phyloP scores from a whole-genome alignment of 2,797 vertebrate species.

The Argentina silus region DNA sequence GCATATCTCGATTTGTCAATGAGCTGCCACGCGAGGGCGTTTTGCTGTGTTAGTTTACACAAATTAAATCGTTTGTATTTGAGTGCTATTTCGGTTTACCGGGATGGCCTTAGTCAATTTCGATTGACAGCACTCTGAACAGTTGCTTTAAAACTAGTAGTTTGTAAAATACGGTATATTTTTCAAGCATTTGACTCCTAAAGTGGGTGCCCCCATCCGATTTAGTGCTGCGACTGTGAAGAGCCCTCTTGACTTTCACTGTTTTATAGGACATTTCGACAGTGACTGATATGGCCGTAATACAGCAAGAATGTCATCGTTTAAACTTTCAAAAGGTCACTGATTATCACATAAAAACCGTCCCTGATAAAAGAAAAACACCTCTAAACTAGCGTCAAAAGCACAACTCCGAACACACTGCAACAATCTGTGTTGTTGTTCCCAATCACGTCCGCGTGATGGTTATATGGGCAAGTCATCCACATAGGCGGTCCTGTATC shows the following conservation, averaged over 20 bases:
- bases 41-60: constrained; percentile 80
- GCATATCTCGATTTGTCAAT: constrained; percentile 19
- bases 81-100: neutral
- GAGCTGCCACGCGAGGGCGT: constrained; percentile 79
- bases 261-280: neutral
- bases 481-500: neutral
- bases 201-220: constrained; percentile 68
- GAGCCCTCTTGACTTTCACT: constrained; percentile 52
- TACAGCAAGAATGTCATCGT: neutral
- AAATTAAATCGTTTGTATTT: constrained; percentile 64
- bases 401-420: constrained; percentile 73
- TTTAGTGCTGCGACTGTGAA: constrained; percentile 36
- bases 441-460: constrained; percentile 83
- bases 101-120: neutral
- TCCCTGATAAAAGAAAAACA: constrained; percentile 27
- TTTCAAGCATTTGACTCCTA: constrained; percentile 21
- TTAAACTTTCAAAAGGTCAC: neutral
- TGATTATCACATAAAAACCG: neutral
- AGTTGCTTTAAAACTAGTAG: neutral
- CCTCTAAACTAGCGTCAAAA: constrained; percentile 65
- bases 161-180: neutral
- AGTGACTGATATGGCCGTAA: neutral
- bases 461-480: constrained; percentile 61
- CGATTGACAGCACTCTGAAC: constrained; percentile 15
- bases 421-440: constrained; percentile 81